A percentile compares a stretch with the other conserved stretches of the same genome.
Conservation (phyloP, 2,113 vertebrate species). For the Ibidorhyncha struthersii region DNA sequence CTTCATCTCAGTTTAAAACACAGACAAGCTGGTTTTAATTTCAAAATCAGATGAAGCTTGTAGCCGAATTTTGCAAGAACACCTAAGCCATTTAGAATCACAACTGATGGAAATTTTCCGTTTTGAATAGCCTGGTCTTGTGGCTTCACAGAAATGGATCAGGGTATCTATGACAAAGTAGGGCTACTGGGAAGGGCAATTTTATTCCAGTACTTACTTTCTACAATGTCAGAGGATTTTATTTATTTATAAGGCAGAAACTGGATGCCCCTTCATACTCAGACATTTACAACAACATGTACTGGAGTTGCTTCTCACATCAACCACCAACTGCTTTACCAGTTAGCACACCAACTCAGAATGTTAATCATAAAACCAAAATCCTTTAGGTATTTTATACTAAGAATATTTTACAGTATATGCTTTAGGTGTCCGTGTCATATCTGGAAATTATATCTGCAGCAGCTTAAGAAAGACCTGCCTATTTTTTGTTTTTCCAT, state of each 20-base stretch:
- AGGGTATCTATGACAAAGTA: background rate
- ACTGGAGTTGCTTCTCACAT: background rate
- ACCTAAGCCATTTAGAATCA: background rate
- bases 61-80: background rate
- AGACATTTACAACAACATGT: background rate
- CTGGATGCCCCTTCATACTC: background rate
- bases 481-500: background rate
- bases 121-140: background rate
- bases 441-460: background rate
- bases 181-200: background rate
- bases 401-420: background rate
- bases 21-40: background rate
- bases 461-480: background rate
- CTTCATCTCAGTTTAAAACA: background rate
- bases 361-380: background rate
- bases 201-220: background rate
- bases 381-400: background rate
- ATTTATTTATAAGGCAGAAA: background rate
- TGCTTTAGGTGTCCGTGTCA: background rate
- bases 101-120: background rate
- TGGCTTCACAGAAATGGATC: background rate
- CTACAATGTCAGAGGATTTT: background rate
- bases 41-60: background rate
- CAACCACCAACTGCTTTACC: background rate
- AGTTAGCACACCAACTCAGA: background rate